Conservation (phyloP, 1,140 invertebrate species). For the Anadara kagoshimensis region DNA sequence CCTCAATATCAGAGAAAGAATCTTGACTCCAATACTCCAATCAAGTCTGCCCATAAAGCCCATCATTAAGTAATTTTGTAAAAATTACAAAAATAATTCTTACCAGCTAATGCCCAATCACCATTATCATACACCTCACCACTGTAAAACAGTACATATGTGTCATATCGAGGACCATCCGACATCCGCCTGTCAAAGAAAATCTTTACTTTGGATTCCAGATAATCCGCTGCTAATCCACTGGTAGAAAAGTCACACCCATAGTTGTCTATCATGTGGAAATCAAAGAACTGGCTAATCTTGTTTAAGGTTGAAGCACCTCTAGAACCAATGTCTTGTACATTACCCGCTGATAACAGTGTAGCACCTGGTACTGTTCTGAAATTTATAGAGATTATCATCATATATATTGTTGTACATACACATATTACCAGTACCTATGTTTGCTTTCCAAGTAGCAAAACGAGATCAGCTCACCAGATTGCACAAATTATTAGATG, state of each 20-base stretch:
- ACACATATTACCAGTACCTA: no score
- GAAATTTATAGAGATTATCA: slow-evolving; percentile 20
- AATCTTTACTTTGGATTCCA: slow-evolving; percentile 64
- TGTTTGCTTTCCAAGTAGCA: no score
- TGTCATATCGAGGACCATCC: slow-evolving; percentile 71
- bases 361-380: slow-evolving; percentile 55
- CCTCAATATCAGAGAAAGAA: no score
- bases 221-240: slow-evolving; percentile 60
- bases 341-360: slow-evolving; percentile 49
- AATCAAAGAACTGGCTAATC: slow-evolving; percentile 66
- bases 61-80: no score
- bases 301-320: slow-evolving; percentile 61
- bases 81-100: background rate
- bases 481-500: no score
- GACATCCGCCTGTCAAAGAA: slow-evolving; percentile 66
- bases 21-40: no score
- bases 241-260: slow-evolving; percentile 71
- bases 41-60: no score
- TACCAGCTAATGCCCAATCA: slow-evolving; percentile 70
- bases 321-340: slow-evolving; percentile 61
- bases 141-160: slow-evolving; percentile 71
- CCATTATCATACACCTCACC: slow-evolving; percentile 70
- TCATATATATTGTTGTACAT: no score
- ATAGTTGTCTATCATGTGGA: slow-evolving; percentile 70
- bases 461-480: no score